Evolutionary conservation across 2,113 vertebrate species (phyloP).

Genomic region (Saccopteryx bilineata): DNA sequence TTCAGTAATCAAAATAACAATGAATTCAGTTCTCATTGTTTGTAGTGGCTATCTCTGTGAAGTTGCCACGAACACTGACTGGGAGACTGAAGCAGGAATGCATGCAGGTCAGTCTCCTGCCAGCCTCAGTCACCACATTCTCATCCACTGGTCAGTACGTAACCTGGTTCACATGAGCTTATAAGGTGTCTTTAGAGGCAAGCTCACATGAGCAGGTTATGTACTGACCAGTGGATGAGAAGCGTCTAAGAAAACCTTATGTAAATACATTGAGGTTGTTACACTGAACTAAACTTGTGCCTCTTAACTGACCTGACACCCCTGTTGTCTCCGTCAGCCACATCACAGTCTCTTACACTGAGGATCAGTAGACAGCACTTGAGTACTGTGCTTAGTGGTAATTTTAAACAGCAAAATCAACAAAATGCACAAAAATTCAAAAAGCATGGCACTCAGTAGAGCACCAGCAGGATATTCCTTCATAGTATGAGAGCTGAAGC

Average conservation of each 20-base stretch:
- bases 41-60: neutral
- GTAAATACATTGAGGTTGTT: neutral
- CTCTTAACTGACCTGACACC: neutral
- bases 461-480: neutral
- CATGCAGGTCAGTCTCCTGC: neutral
- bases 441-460: neutral
- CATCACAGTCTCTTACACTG: neutral
- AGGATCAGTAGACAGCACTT: neutral
- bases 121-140: neutral
- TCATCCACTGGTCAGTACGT: neutral
- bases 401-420: neutral
- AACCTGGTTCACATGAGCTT: neutral
- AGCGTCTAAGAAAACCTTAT: neutral
- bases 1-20: neutral
- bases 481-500: neutral
- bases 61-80: neutral
- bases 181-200: too few relatives aligned
- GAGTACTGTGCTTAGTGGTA: neutral
- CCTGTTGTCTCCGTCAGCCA: neutral
- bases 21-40: neutral
- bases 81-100: neutral
- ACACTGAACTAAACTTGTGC: fast-evolving
- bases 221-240: too few relatives aligned
- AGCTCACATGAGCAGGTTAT: too few relatives aligned
- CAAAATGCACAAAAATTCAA: neutral